These are phyloP conservation scores for Amiota mariae DNA, from an alignment of 2,888 invertebrate genomes.

Conservation along the genomic window DNA sequence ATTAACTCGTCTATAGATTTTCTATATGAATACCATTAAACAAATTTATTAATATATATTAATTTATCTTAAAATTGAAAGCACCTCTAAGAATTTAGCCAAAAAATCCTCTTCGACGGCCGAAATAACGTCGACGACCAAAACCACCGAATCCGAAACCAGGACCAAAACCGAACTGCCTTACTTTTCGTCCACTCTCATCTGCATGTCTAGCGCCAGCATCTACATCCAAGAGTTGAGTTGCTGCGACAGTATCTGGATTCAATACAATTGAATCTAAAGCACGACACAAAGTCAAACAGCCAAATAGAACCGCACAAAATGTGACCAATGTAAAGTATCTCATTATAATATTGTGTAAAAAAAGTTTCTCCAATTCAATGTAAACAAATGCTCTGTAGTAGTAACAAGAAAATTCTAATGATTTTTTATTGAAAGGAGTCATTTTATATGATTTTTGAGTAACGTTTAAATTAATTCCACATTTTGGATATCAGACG, in stretches of 20 bases:
- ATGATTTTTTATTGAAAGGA: neutral
- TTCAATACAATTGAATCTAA: slow-evolving; percentile 32
- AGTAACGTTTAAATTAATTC: too few species aligned
- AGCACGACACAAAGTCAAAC: slow-evolving; percentile 22
- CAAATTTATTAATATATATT: too few species aligned
- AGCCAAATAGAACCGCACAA: slow-evolving; percentile 17
- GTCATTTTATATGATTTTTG: slow-evolving; percentile 56
- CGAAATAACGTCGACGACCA: neutral
- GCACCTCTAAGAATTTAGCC: neutral
- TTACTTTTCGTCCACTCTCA: slow-evolving; percentile 34
- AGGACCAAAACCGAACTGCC: slow-evolving; percentile 42
- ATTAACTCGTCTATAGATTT: too few species aligned
- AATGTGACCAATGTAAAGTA: slow-evolving; percentile 17
- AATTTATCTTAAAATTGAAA: too few species aligned
- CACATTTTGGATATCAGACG: too few species aligned
- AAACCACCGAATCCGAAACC: slow-evolving; percentile 17
- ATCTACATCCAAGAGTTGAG: slow-evolving; percentile 46
- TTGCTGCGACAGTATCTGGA: slow-evolving; percentile 16
- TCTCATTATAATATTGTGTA: slow-evolving; percentile 26
- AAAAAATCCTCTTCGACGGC: neutral
- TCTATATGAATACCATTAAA: too few species aligned
- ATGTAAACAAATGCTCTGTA: neutral
- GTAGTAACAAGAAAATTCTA: slow-evolving; percentile 11
- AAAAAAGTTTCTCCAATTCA: neutral
- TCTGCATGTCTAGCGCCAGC: slow-evolving; percentile 35